Evolutionary conservation across 2,113 vertebrate species (phyloP).

Genomic region (Odobenus rosmarus): DNA sequence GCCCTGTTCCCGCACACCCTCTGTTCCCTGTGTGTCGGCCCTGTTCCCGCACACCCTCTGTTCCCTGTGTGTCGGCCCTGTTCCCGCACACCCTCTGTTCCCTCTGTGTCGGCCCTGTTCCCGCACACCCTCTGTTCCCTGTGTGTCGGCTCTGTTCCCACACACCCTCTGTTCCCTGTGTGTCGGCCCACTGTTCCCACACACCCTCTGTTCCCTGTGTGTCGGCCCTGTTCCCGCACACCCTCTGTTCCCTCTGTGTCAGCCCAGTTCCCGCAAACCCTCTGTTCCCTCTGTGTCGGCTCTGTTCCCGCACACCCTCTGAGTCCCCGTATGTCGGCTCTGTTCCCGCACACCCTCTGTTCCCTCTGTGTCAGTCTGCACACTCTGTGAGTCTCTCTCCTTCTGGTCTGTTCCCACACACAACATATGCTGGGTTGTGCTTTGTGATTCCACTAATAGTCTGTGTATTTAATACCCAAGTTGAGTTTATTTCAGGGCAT

Average conservation of each 20-base stretch:
- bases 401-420: not conserved
- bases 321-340: too few species aligned
- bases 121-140: not conserved
- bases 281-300: too few species aligned
- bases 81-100: too few species aligned
- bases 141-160: too few species aligned
- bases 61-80: too few species aligned
- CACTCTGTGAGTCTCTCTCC: not conserved
- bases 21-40: not conserved
- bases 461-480: too few species aligned
- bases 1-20: not conserved
- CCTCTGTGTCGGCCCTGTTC: not conserved
- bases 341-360: too few species aligned
- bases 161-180: too few species aligned
- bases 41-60: not conserved
- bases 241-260: too few species aligned
- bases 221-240: not conserved
- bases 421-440: not conserved
- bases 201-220: too few species aligned
- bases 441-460: not conserved
- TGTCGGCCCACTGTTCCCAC: not conserved
- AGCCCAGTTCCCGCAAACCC: too few species aligned
- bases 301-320: not conserved
- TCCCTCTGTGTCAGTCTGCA: too few species aligned
- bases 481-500: not conserved